These are phyloP conservation scores for Elachura formosa DNA, from an alignment of 2,113 vertebrate species.

Conservation along the genomic window DNA sequence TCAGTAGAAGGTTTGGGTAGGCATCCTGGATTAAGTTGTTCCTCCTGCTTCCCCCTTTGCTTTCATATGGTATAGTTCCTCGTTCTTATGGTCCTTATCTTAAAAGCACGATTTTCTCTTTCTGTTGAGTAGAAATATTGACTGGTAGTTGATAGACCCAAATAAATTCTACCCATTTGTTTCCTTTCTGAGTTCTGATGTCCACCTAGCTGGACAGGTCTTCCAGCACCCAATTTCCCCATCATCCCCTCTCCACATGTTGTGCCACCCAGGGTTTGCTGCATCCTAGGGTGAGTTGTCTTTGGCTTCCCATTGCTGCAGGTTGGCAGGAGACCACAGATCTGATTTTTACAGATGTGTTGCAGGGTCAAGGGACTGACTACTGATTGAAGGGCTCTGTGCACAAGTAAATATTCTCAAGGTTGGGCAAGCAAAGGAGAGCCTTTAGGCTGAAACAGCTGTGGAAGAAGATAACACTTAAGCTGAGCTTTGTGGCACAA, in stretches of 20 bases:
- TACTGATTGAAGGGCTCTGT: background rate
- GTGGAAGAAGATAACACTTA: constrained; percentile 20
- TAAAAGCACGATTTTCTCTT: background rate
- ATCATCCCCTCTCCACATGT: background rate
- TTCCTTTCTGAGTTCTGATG: background rate
- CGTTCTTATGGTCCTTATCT: background rate
- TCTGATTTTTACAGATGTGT: background rate
- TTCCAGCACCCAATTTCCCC: background rate
- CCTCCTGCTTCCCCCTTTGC: background rate
- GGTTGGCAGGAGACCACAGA: background rate
- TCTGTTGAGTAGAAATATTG: background rate
- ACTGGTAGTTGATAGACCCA: background rate
- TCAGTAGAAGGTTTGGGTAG: background rate
- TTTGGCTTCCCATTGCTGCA: background rate
- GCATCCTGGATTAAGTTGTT: background rate
- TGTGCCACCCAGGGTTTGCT: background rate
- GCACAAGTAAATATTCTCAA: background rate
- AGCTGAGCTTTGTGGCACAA: constrained; percentile 8
- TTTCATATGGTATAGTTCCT: background rate
- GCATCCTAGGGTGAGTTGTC: background rate
- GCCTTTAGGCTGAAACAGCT: background rate
- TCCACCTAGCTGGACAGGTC: background rate
- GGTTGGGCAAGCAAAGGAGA: background rate
- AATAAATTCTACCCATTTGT: background rate
- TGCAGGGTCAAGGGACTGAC: background rate